These are phyloP conservation scores for Gadus chalcogrammus DNA, from an alignment of 2,113 vertebrate genomes.

Conservation along the genomic window DNA sequence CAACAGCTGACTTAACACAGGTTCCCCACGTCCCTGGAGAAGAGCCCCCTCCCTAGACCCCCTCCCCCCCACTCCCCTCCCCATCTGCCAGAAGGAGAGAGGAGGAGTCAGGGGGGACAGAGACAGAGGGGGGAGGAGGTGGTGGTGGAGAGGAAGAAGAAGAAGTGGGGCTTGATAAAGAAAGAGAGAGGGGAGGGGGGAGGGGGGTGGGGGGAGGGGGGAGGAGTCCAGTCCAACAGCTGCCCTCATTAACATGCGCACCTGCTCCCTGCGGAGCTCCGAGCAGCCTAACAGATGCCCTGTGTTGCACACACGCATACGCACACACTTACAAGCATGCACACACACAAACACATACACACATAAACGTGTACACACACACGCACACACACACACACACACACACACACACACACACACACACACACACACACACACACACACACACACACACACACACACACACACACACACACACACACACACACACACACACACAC, in stretches of 20 bases:
- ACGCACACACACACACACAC: conserved; percentile 25
- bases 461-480: conserved; percentile 33
- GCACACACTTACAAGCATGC: conserved; percentile 15
- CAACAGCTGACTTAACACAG: conserved; percentile 72
- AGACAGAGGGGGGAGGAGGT: conserved; percentile 44
- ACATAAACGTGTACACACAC: conserved; percentile 8
- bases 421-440: conserved; percentile 38
- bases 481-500: conserved; percentile 44
- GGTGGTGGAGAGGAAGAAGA: conserved; percentile 16
- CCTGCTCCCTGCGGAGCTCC: conserved; percentile 86
- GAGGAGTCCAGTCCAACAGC: conserved; percentile 75
- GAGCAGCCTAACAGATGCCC: conserved; percentile 75
- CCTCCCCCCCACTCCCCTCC: conserved; percentile 26
- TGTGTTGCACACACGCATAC: conserved; percentile 48
- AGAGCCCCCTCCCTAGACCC: conserved; percentile 57
- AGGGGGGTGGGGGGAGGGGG: conserved; percentile 35
- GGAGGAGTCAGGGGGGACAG: conserved; percentile 27
- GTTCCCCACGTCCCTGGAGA: conserved; percentile 59
- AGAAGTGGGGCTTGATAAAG: conserved; percentile 39
- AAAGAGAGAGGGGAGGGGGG: conserved; percentile 36
- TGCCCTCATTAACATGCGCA: conserved; percentile 85
- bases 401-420: conserved; percentile 46
- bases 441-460: conserved; percentile 33
- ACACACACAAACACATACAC: conserved; percentile 35
- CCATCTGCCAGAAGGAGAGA: too few relatives aligned